Evolutionary conservation across 35 echinoderm and acorn worm species (phyloP), one percentile per base, ranked within the genome.

Genomic region (Heliocidaris erythrogramma): DNA sequence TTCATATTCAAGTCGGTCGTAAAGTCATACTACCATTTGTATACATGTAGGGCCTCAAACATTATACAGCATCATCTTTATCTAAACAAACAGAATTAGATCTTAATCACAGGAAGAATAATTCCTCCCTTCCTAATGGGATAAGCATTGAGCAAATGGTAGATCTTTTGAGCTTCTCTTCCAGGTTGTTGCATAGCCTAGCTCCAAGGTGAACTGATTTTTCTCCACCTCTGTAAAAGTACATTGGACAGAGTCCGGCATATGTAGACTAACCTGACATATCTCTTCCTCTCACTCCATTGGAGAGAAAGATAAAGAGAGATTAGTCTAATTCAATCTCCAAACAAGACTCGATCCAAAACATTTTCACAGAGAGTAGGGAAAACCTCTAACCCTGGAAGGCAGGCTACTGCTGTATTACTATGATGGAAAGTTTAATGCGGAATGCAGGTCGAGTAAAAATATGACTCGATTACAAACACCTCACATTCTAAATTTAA

Each of bases 111-210:
- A n/a, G 65, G 27, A n/a, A 24, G 65, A 78, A 78, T 78, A n/a
- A 78, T 78, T 78, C 27, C 21, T 78, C 27, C 65, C 65, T 78
- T 78, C 65, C 65, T 78, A 17, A 5, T n/a, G 17, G 65, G 65
- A 78, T 78, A 78, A 5, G 27, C 65, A 78, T 18, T 21, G 65
- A n/a, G 18, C 52, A n/a, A 27, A n/a, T 29, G 27, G 65, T 6
- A n/a, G 65, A 78, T 78, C 65, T 78, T 78, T 78, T 78, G 65
- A 78, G 65, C 65, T 27, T 78, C 65, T 78, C 27, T 78, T 78
- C 65, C 65, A 78, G 65, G 65, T 78, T 78, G 65, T 78, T 71
- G 21, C 52, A 78, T 78, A 78, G 65, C 27, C 65, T n/a, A 78
- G 21, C 65, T 78, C 27, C 65, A 27, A 78, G 65, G 27, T 78